Evolutionary conservation across 2,888 invertebrate genomes (phyloP).

Genomic region (Nebria brevicollis): DNA sequence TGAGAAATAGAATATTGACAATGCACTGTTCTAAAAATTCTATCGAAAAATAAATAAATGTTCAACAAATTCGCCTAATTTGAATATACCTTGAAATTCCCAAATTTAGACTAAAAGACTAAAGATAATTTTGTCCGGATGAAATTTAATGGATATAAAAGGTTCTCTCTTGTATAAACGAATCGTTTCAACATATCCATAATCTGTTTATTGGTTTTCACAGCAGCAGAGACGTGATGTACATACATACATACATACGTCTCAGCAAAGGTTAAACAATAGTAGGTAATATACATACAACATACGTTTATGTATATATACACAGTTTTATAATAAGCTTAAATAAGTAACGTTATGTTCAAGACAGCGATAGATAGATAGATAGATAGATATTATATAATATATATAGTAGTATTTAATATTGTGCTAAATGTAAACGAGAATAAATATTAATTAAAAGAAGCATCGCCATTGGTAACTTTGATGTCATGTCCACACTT

Average conservation of each 20-base stretch:
- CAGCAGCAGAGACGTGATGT: too few relatives aligned
- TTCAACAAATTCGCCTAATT: slow-evolving; percentile 18
- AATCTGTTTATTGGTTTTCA: too few relatives aligned
- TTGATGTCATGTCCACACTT: slow-evolving; percentile 59
- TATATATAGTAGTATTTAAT: too few relatives aligned
- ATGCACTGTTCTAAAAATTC: slow-evolving; percentile 45
- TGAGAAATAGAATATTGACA: slow-evolving; percentile 41
- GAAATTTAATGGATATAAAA: too few relatives aligned
- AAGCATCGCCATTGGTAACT: not conserved
- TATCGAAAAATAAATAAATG: slow-evolving; percentile 44
- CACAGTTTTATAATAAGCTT: not conserved
- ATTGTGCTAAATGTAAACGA: slow-evolving; percentile 3
- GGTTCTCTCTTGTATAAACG: too few relatives aligned
- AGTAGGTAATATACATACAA: too few relatives aligned
- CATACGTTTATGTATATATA: not conserved
- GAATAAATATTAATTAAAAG: not conserved
- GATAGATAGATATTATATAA: not conserved
- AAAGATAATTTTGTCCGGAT: too few relatives aligned
- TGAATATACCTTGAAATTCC: not conserved
- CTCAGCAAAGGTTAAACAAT: too few relatives aligned
- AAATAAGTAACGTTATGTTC: not conserved
- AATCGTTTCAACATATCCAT: too few relatives aligned
- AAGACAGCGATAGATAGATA: not conserved
- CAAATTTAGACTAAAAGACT: not conserved
- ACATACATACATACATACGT: too few relatives aligned